Conservation (phyloP, 2,797 vertebrate genomes). For the Sciaenops ocellatus region DNA sequence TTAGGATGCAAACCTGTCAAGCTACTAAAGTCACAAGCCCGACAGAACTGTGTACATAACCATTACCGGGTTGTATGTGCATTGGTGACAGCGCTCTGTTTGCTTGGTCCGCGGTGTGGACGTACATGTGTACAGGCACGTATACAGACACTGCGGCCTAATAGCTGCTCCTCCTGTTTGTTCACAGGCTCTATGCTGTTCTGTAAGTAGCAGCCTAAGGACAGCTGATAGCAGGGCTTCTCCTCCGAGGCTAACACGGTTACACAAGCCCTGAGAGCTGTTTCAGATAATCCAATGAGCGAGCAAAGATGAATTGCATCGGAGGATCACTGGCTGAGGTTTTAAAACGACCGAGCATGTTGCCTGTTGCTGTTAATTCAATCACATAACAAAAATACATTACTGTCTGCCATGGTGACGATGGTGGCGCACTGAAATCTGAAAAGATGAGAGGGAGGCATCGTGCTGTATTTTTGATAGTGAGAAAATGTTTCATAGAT, state of each 20-base stretch:
- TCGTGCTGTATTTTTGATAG: slow-evolving; percentile 20
- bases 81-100: slow-evolving; percentile 59
- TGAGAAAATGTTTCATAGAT: slow-evolving; percentile 24
- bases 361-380: slow-evolving; percentile 61
- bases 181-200: slow-evolving; percentile 41
- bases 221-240: slow-evolving; percentile 49
- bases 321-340: slow-evolving; percentile 50
- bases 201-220: slow-evolving; percentile 47
- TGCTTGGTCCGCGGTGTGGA: slow-evolving; percentile 15
- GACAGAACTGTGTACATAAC: slow-evolving; percentile 25
- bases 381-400: slow-evolving; percentile 46
- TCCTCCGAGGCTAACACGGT: slow-evolving; percentile 69
- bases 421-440: slow-evolving; percentile 20
- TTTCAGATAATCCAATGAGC: slow-evolving; percentile 75
- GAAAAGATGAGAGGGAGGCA: slow-evolving; percentile 27
- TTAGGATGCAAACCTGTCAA: slow-evolving; percentile 51
- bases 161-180: slow-evolving; percentile 57
- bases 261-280: slow-evolving; percentile 68
- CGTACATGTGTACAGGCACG: slow-evolving; percentile 44
- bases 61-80: slow-evolving; percentile 31
- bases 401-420: slow-evolving; percentile 33
- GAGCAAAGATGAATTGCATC: slow-evolving; percentile 62
- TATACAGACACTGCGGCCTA: slow-evolving; percentile 55
- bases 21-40: slow-evolving; percentile 26
- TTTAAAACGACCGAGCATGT: slow-evolving; percentile 56